Conservation (phyloP, 2,797 vertebrate species). For the Meda fulgida region DNA sequence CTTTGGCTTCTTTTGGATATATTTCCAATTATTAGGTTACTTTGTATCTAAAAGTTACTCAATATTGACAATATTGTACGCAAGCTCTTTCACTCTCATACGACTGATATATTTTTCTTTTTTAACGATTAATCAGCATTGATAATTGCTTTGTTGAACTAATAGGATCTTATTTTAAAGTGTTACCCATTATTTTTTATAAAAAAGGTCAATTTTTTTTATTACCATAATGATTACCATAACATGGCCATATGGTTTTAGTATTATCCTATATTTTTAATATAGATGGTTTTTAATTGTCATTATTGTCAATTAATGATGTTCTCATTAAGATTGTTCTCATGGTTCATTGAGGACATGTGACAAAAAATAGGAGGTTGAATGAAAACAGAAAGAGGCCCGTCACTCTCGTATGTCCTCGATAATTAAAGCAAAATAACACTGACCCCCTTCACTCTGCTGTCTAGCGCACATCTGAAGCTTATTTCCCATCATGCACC, state of each 20-base stretch:
- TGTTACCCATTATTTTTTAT: not conserved
- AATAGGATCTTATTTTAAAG: not conserved
- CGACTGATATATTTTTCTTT: not conserved
- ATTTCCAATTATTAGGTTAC: not conserved
- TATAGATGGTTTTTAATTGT: not conserved
- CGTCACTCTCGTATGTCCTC: not conserved
- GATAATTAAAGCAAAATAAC: slow-evolving; percentile 25
- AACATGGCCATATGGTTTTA: not conserved
- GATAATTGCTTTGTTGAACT: not conserved
- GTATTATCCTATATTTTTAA: not conserved
- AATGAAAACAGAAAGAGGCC: slow-evolving; percentile 30
- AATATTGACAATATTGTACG: not conserved
- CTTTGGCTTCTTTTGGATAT: not conserved
- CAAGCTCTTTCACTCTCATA: not conserved
- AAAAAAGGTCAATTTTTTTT: not conserved
- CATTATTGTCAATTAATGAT: not conserved
- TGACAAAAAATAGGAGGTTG: not conserved
- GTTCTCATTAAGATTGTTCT: not conserved
- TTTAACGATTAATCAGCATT: not conserved
- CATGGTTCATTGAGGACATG: not conserved
- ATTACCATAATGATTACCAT: not conserved
- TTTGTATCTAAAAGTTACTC: not conserved
- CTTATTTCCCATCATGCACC: slow-evolving; percentile 40
- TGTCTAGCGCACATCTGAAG: slow-evolving; percentile 18
- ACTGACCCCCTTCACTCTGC: not conserved